phyloP scores from a whole-genome alignment of 2,888 invertebrate genomes.

The Euzophera pinguis region DNA sequence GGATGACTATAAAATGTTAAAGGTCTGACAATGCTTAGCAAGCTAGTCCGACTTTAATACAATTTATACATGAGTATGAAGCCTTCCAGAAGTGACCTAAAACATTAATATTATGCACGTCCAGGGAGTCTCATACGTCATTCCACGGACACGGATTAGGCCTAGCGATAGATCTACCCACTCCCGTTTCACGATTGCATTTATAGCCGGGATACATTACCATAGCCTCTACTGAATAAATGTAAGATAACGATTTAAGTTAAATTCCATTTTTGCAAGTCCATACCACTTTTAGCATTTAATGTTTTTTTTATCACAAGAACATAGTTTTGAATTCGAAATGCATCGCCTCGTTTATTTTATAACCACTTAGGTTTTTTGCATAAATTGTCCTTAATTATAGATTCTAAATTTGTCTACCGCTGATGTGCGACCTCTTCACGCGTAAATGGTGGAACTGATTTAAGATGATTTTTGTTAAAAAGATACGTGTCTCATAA shows the following conservation, averaged over 20 bases:
- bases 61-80: no score
- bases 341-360: no score
- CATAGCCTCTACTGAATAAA: conserved; percentile 27
- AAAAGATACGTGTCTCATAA: no score
- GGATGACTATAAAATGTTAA: no score
- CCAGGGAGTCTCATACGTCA: not conserved
- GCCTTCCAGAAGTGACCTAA: not conserved
- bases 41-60: no score
- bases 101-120: not conserved
- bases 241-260: conserved; percentile 18
- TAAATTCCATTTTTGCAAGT: not conserved
- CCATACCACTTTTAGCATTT: not conserved
- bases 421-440: no score
- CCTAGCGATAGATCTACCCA: not conserved
- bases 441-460: no score
- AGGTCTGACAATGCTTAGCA: no score
- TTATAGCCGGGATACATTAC: conserved; percentile 21
- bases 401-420: no score
- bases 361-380: no score
- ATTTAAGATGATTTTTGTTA: no score
- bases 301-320: not conserved
- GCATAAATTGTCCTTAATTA: no score
- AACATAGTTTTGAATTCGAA: not conserved
- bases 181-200: conserved; percentile 18
- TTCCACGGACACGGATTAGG: not conserved